Conservation (phyloP, 2,888 invertebrate species). For the Melinaea marsaeus region DNA sequence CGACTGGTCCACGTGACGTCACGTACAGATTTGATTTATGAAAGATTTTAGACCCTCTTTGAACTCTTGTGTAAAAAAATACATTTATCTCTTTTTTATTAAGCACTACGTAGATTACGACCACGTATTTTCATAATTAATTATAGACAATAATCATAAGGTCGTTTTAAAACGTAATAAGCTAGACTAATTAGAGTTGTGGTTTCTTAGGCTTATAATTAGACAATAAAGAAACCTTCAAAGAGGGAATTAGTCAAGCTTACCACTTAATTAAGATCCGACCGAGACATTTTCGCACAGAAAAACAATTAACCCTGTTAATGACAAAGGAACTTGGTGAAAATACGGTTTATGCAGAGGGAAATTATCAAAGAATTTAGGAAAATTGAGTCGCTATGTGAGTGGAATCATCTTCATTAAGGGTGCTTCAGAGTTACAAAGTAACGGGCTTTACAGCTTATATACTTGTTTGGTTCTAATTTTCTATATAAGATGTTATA, state of each 20-base stretch:
- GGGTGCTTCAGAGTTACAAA: background rate
- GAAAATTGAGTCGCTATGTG: conserved; percentile 17
- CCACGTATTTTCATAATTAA: too few species aligned
- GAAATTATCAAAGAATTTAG: conserved; percentile 27
- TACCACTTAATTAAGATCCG: conserved; percentile 58
- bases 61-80: too few species aligned
- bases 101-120: too few species aligned
- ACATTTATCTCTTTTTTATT: too few species aligned
- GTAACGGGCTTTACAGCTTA: background rate
- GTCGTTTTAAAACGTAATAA: conserved; percentile 17
- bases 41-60: conserved; percentile 35
- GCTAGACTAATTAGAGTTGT: conserved; percentile 25
- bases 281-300: conserved; percentile 49
- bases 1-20: conserved; percentile 61
- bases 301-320: conserved; percentile 63
- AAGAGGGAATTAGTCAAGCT: conserved; percentile 42
- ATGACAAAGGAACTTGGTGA: conserved; percentile 53
- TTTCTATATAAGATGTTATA: background rate
- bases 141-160: background rate
- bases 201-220: conserved; percentile 26
- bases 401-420: conserved; percentile 13
- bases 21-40: conserved; percentile 68
- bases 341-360: conserved; percentile 36
- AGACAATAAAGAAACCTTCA: conserved; percentile 27
- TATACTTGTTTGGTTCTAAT: background rate